Evolutionary conservation across 2,888 invertebrate genomes (phyloP), one percentile per base, ranked within the genome.

Genomic region (Caenorhabditis becei): DNA sequence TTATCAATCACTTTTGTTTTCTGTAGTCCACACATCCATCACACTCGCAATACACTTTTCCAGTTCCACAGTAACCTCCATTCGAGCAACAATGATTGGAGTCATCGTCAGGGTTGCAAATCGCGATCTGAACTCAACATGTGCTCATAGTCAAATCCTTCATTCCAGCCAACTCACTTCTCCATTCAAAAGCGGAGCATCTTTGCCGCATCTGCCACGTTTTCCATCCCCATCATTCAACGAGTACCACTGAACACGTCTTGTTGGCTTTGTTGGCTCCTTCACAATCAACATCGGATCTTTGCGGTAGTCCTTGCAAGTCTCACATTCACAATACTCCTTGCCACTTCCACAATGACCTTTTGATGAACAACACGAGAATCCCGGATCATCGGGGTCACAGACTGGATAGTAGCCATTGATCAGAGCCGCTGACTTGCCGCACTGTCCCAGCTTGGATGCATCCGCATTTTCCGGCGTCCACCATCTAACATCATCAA

Each of bases 331-430:
- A 63, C 90, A 90, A 65, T 83, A 91, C 14, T 88, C 85, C 20
- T 85, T 80, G 3, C 88, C 91, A 49, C 80, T 80, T 26, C 90
- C 90, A 70, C 90, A 90, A 62, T 86, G 90, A 2, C 90, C 90
- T n/a, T 70, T 85, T n/a, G 56, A 37, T 37, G 90, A 87, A 47
- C 90, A 90, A 74, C 90, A 90, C 8, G 88, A 77, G 72, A 87
- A 87, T 23, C 80, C 80, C 0, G 88, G 88, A 63, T 91, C 90
- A 54, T 88, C 89, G 1, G 90, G 90, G 54, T 90, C 90, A 51
- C 90, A 90, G 8, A 90, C 89, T 1, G 90, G 88, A 65, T 89
- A 90, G 53, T 70, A 87, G 7, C 90, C 90, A 32, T 90, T 88
- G 65, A 83, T 84, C 23, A 91, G 81, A 4, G 90, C 90, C 1